Base-by-base conservation (phyloP, 2,888 invertebrate species). In the Chrysina gloriosa region DNA sequence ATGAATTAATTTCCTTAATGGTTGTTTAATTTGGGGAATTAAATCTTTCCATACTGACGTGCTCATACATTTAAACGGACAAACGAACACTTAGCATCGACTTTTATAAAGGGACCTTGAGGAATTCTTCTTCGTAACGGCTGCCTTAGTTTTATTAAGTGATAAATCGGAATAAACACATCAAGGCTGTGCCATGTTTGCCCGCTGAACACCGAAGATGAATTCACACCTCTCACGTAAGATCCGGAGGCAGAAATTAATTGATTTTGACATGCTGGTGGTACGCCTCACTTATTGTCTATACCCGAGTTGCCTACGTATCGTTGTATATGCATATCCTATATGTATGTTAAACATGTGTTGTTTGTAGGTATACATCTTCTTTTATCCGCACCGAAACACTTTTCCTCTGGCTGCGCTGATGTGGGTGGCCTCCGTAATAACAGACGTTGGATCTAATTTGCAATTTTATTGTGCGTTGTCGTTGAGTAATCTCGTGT, bases 181-280 rank as follows among this genome's bases (percentile, higher is more conserved):
- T 69, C 73, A 72, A 71, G n/a, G n/a, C n/a, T n/a, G n/a, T n/a
- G n/a, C n/a, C n/a, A n/a, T n/a, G n/a, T n/a, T n/a, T n/a, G 71
- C 71, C 65, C 70, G 65, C 63, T 71, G 69, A 58, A 69, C 65
- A 56, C 63, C 63, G 56, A 67, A 7, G 69, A 63, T 39, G 56
- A 36, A 65, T 71, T 74, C 74, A 73, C 75, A 75, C 72, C 73
- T 75, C 70, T 73, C 72, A 74, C 73, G 70, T 68, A 64, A 50
- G 42, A 34, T 65, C 71, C 69, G 65, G 66, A 36, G 71, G 73
- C 74, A 58, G 67, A 69, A 65, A 68, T 71, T 74, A 74, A 73
- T 75, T 74, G 74, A 74, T 74, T 72, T 72, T 73, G 73, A 74
- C 72, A 71, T 70, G 72, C 67, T 69, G 69, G 67, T 70, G 71